A percentile compares a stretch with the other conserved stretches of the same genome.
phyloP scores from a whole-genome alignment of 2,888 invertebrate genomes.

The Torymus aiolomorphi region DNA sequence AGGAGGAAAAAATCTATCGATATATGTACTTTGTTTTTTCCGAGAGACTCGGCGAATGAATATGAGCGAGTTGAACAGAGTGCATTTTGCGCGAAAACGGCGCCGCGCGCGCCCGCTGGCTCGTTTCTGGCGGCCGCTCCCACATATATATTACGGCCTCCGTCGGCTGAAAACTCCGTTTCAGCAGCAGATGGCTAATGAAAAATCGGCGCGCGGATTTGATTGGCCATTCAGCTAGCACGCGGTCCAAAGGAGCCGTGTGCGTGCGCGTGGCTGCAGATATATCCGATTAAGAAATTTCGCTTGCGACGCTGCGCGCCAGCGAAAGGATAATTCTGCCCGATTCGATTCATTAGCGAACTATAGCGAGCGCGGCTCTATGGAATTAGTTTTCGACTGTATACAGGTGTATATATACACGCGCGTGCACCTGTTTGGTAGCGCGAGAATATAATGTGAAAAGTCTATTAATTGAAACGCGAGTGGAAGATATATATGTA shows the following conservation, averaged over 20 bases:
- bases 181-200: background rate
- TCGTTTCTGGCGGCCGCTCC: no score
- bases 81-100: no score
- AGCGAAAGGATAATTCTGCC: background rate
- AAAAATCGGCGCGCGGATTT: constrained; percentile 16
- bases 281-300: constrained; percentile 48
- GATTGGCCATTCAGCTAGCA: constrained; percentile 31
- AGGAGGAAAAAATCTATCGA: no score
- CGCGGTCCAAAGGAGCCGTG: background rate
- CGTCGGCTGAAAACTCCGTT: no score
- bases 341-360: constrained; percentile 41
- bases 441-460: background rate
- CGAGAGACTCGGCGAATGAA: no score
- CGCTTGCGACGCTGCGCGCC: background rate
- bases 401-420: background rate
- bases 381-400: constrained; percentile 16
- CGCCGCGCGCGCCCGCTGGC: no score
- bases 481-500: background rate
- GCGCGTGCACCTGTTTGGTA: background rate
- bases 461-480: constrained; percentile 30
- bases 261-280: no score
- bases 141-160: no score
- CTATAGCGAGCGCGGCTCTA: constrained; percentile 7
- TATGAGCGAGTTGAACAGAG: no score
- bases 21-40: no score